phyloP scores from a whole-genome alignment of 2,797 vertebrate species.

The Lagodon rhomboides region DNA sequence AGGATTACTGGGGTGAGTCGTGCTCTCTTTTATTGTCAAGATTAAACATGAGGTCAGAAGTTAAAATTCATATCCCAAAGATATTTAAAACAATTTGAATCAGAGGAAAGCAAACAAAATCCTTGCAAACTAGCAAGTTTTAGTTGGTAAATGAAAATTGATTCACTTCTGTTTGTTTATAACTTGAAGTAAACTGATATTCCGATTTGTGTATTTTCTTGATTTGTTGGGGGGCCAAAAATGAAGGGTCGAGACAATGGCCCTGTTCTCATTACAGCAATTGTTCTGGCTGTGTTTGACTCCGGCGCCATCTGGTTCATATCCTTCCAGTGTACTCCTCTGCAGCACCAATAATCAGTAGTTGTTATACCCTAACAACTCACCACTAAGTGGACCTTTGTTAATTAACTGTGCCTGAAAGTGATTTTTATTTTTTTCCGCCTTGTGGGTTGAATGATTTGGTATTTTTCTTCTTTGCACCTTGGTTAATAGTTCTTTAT shows the following conservation, averaged over 20 bases:
- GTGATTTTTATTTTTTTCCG: not conserved
- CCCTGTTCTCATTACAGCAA: constrained; percentile 83
- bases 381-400: constrained; percentile 1
- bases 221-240: constrained; percentile 43
- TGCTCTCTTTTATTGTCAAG: not conserved
- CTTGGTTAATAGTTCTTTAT: constrained; percentile 49
- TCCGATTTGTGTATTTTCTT: constrained; percentile 53
- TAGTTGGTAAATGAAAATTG: not conserved
- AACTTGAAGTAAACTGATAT: constrained; percentile 27
- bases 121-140: not conserved
- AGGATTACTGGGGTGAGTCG: constrained; percentile 90
- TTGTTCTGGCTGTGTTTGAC: constrained; percentile 89
- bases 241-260: constrained; percentile 86
- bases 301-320: constrained; percentile 90
- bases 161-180: not conserved
- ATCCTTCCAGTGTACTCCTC: constrained; percentile 85
- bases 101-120: not conserved
- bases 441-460: constrained; percentile 26
- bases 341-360: not conserved
- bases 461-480: constrained; percentile 27
- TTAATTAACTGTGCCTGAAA: not conserved
- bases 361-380: constrained; percentile 5
- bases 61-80: not conserved
- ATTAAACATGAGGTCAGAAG: not conserved
- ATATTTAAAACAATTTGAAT: not conserved